These are phyloP conservation scores for Turnix velox DNA, from an alignment of 2,113 vertebrate species.

Conservation along the genomic window DNA sequence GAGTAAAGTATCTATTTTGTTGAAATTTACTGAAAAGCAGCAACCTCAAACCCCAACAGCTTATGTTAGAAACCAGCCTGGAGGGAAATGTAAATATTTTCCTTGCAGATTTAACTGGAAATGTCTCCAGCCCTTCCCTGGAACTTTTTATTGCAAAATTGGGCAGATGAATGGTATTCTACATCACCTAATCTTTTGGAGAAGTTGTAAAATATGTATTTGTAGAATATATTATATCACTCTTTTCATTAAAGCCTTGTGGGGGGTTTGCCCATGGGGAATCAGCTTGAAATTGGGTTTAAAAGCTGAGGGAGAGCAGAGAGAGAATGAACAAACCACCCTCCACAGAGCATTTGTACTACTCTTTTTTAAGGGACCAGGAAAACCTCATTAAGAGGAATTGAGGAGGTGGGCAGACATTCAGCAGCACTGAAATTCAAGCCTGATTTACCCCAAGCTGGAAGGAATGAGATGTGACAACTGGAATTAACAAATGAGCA, in stretches of 20 bases:
- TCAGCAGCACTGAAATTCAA: neutral
- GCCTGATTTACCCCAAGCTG: neutral
- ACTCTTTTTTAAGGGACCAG: neutral
- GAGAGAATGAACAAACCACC: neutral
- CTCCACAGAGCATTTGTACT: neutral
- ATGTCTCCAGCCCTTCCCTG: neutral
- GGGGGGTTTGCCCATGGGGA: neutral
- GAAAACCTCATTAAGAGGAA: neutral
- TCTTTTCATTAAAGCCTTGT: neutral
- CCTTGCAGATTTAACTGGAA: neutral
- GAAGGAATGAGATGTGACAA: neutral
- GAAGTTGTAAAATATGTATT: neutral
- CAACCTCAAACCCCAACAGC: neutral
- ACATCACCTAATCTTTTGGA: neutral
- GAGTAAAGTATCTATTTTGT: neutral
- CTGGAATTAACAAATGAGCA: neutral
- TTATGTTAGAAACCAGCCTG: neutral
- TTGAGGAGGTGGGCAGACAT: neutral
- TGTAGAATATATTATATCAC: neutral
- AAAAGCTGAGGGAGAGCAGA: neutral
- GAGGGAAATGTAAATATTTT: constrained; percentile 36
- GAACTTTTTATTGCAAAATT: neutral
- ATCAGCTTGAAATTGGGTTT: neutral
- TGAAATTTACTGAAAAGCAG: neutral
- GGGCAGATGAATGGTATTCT: neutral